These are phyloP conservation scores for Dasyprocta punctata DNA, from an alignment of 2,113 vertebrate genomes.

Conservation along the genomic window DNA sequence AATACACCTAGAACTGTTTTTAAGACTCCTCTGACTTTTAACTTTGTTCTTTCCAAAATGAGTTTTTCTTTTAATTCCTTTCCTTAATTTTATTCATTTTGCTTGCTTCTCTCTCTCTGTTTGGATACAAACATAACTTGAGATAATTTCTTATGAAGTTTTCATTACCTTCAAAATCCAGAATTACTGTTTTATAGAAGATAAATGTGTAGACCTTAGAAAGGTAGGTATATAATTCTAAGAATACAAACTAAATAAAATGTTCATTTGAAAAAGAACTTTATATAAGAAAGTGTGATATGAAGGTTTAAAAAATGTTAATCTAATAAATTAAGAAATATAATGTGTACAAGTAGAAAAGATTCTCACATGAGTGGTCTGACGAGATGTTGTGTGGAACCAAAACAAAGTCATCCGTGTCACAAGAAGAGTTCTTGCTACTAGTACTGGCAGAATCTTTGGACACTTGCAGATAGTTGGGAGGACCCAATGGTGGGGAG, in stretches of 20 bases:
- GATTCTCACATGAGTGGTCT: constrained; percentile 92
- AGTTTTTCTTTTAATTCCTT: constrained; percentile 5
- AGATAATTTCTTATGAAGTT: constrained; percentile 29
- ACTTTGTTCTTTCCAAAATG: neutral
- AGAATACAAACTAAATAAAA: constrained; percentile 61
- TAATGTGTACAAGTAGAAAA: constrained; percentile 71
- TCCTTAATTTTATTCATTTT: constrained; percentile 37
- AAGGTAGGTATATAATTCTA: constrained; percentile 19
- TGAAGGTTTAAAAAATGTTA: constrained; percentile 33
- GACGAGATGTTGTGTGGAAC: constrained; percentile 95
- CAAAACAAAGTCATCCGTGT: constrained; percentile 98
- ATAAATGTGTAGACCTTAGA: constrained; percentile 16
- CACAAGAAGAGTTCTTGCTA: constrained; percentile 97
- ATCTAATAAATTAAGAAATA: constrained; percentile 69
- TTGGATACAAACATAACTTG: constrained; percentile 46
- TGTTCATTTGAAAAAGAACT: constrained; percentile 33
- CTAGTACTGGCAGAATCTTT: constrained; percentile 97
- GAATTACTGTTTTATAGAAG: constrained; percentile 32
- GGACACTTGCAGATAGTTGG: constrained; percentile 97
- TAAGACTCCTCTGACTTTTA: neutral
- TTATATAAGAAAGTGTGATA: constrained; percentile 43
- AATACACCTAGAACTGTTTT: constrained; percentile 25
- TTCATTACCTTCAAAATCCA: constrained; percentile 52
- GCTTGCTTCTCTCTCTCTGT: neutral
- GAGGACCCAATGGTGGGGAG: constrained; percentile 95